Conservation (phyloP, 1,140 invertebrate species). For the Drosophila funebris region DNA sequence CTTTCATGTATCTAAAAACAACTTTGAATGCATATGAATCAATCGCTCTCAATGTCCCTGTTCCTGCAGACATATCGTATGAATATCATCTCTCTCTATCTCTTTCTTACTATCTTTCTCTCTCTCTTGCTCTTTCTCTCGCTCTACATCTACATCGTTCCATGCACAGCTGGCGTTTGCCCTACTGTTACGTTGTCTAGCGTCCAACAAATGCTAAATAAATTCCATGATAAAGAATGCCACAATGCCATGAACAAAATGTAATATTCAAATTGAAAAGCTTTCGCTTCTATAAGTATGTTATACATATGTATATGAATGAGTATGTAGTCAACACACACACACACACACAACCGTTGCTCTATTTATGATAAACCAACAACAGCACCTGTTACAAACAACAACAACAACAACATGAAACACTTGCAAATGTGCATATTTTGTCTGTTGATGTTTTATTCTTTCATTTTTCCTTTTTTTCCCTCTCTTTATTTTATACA, state of each 20-base stretch:
- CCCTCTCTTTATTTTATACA: background rate
- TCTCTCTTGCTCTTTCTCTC: slow-evolving; percentile 9
- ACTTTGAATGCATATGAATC: slow-evolving; percentile 11
- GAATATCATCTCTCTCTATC: slow-evolving; percentile 19
- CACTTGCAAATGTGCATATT: slow-evolving; percentile 48
- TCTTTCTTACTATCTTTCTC: slow-evolving; percentile 26
- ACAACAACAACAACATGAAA: slow-evolving; percentile 33
- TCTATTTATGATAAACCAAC: slow-evolving; percentile 29
- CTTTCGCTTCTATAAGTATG: slow-evolving; percentile 48
- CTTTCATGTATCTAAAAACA: background rate
- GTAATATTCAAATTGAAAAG: slow-evolving; percentile 79
- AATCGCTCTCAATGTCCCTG: slow-evolving; percentile 10
- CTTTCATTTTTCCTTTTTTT: slow-evolving; percentile 2
- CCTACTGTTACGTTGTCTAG: slow-evolving; percentile 72
- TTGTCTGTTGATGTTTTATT: slow-evolving; percentile 21
- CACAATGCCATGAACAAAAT: slow-evolving; percentile 49
- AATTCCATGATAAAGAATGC: no score
- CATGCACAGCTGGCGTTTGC: slow-evolving; percentile 78
- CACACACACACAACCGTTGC: slow-evolving; percentile 20
- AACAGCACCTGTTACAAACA: slow-evolving; percentile 46
- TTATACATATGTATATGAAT: slow-evolving; percentile 42
- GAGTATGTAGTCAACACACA: slow-evolving; percentile 39
- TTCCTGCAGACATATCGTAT: background rate
- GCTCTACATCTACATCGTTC: slow-evolving; percentile 33
- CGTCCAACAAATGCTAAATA: slow-evolving; percentile 76